Evolutionary conservation across 2,113 vertebrate species (phyloP), one percentile per base, ranked within the genome.

Genomic region (Potamarius usumacintae): DNA sequence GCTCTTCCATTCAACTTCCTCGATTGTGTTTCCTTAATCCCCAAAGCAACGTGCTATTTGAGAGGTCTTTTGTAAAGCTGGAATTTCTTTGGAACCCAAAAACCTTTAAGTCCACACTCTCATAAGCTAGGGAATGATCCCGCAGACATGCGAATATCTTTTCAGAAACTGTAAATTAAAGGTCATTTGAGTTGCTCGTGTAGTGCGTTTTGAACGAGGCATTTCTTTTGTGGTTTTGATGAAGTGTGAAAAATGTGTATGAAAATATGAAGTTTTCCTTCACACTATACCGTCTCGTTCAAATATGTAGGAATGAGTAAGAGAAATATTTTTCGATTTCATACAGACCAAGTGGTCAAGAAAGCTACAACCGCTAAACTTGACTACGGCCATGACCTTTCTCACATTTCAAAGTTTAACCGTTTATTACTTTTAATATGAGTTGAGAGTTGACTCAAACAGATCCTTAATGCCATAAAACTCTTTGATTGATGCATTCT

Each of bases 21-120:
- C 67, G 79, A 58, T 81, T 60, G 57, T 67, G 50, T 85, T 88
- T 90, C 89, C 79, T 90, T 84, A 69, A 78, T 78, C 71, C n/a
- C 69, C 76, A 89, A 63, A 53, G 48, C 83, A 20, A 8, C n/a
- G 8, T 84, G n/a, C 65, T 83, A 6, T 67, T 53, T 30, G 22
- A n/a, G 62, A 84, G 50, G 62, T 22, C 5, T 85, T 55, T 77
- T 52, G 14, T 27, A 77, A 60, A 74, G 11, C 7, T 85, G 58
- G 42, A 85, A 77, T 77, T 85, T 84, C 48, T 84, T 71, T 55
- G 17, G 15, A 14, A 7, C 25, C 82, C 53, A n/a, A 15, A 85
- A 77, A 67, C n/a, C 12, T 84, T 55, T 71, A 84, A 84, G 50
- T 74, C 74, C 76, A 62, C n/a, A 69, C 80, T 86, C 27, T 80